Conservation (phyloP, 53 echinoderm and acorn worm genomes). For the Paracentrotus lividus region DNA sequence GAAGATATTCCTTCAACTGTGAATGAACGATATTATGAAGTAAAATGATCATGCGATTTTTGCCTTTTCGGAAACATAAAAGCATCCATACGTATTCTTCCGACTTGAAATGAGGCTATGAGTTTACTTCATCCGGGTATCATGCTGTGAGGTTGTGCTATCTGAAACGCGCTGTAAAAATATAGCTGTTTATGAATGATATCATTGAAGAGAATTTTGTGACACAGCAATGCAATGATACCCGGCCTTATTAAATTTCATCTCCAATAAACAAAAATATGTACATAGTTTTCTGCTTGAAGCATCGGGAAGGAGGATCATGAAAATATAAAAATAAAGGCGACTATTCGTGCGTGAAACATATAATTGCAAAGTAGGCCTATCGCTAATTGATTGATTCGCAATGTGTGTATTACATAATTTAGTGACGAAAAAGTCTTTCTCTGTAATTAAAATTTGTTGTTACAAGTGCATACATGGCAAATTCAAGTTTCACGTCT, state of each 20-base stretch:
- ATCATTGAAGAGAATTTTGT: background rate
- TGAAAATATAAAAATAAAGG: too few species aligned
- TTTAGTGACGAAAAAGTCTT: too few species aligned
- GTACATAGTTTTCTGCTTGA: background rate
- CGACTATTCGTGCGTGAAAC: too few species aligned
- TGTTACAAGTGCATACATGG: too few species aligned
- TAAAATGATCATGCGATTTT: background rate
- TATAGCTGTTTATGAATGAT: slow-evolving; percentile 9
- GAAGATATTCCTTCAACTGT: too few species aligned
- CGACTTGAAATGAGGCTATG: background rate
- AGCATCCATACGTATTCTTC: background rate
- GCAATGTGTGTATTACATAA: too few species aligned
- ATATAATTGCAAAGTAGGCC: too few species aligned
- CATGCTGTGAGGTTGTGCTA: slow-evolving; percentile 10
- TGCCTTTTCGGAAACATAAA: background rate
- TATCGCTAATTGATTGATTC: too few species aligned
- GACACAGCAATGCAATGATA: background rate
- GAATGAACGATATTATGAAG: too few species aligned
- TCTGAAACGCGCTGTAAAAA: slow-evolving; percentile 42
- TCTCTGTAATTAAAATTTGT: too few species aligned
- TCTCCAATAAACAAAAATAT: background rate
- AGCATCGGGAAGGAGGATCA: too few species aligned
- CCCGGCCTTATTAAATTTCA: background rate
- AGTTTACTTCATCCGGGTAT: slow-evolving; percentile 7
- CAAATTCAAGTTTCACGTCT: too few species aligned